A percentile compares a stretch with the other conserved stretches of the same genome.
These are phyloP conservation scores for Furcula furcula DNA, from an alignment of 2,888 invertebrate genomes.

Conservation along the genomic window DNA sequence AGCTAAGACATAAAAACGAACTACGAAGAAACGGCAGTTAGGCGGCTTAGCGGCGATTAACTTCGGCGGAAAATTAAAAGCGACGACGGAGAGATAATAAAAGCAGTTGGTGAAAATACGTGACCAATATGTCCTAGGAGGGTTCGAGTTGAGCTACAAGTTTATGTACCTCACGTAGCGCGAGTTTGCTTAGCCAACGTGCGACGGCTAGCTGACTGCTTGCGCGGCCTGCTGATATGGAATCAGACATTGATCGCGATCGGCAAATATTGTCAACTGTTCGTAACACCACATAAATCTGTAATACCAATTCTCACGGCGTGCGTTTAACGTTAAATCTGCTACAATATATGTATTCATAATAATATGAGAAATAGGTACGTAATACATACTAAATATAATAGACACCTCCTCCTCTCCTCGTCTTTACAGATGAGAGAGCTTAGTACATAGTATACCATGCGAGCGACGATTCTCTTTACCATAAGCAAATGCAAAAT, in stretches of 20 bases:
- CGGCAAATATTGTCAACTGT: slow-evolving; percentile 48
- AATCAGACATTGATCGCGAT: slow-evolving; percentile 58
- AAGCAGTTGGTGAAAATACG: slow-evolving; percentile 66
- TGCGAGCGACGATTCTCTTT: no score
- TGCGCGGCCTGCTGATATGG: slow-evolving; percentile 55
- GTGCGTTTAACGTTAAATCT: slow-evolving; percentile 7
- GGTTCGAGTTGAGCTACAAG: slow-evolving; percentile 46
- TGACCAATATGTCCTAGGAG: slow-evolving; percentile 73
- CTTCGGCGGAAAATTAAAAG: slow-evolving; percentile 69
- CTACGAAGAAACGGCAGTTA: slow-evolving; percentile 52
- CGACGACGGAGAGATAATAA: slow-evolving; percentile 64
- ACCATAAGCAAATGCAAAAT: no score
- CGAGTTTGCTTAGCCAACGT: slow-evolving; percentile 74
- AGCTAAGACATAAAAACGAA: slow-evolving; percentile 44
- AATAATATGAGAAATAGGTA: no score
- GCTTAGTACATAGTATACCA: no score
- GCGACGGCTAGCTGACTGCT: slow-evolving; percentile 62
- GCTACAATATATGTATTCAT: no score
- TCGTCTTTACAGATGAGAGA: no score
- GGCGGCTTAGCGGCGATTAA: slow-evolving; percentile 56
- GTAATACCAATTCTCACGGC: no score
- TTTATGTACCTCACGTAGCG: slow-evolving; percentile 70
- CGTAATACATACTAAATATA: no score
- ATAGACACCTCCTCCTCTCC: no score
- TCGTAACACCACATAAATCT: no score